Evolutionary conservation across 2,888 invertebrate species (phyloP), one percentile per base, ranked within the genome.

Genomic region (Lymantria monacha): DNA sequence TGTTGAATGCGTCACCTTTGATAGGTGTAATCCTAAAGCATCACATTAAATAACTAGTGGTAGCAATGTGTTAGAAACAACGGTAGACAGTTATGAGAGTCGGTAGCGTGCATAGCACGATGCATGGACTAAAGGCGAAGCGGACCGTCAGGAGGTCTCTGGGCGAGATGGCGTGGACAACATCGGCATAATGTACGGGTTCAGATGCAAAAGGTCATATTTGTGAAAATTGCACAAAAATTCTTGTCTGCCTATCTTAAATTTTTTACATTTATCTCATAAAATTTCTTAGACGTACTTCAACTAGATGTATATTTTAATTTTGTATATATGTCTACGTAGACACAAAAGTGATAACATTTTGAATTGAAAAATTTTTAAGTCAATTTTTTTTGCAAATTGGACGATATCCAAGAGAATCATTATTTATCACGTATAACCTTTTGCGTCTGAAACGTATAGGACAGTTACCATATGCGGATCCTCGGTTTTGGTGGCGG

Each of bases 401-500:
- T 10, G 9, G 30, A 9, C 5, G 30, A 7, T 30, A 7, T 30
- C 7, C 9, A 30, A 30, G 9, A 10, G 5, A 33, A 33, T 2
- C 5, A 33, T 33, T 33, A 8, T 33, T 33, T 7, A 8, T 33
- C 9, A 33, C 33, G 10, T 41, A 41, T 13, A 12, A 14, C 41
- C 13, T 41, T 41, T 41, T 41, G 41, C 41, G 9, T 41, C 9
- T 41, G 41, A 41, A 14, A 11, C 8, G 66, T 69, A 69, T 65
- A 69, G 76, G 75, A 77, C 76, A 76, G 74, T 96, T 97, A 96
- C 96, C 96, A 96, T 94, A 96, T 95, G 94, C 95, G 95, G 92
- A 96, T 96, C 96, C 96, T 95, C 93, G 96, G 96, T 93, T 96
- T 95, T 85, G 96, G 94, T 87, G 95, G 95, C 91, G 96, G 96